Percentiles rank a stretch among this genome's conserved stretches.
phyloP scores from a whole-genome alignment of 2,888 invertebrate genomes.

The Latrodectus elegans region DNA sequence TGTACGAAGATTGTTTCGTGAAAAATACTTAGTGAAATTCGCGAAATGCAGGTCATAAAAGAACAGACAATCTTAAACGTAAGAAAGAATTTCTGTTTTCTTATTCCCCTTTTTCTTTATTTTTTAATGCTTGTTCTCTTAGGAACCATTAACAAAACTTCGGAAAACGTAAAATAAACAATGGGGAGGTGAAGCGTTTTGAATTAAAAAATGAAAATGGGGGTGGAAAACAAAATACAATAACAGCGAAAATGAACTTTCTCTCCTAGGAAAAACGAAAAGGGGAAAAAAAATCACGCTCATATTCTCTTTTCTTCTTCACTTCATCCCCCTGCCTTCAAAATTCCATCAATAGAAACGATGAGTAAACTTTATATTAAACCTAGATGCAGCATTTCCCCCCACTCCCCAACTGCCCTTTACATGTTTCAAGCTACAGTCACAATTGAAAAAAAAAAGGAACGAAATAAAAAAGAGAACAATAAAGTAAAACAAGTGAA shows the following conservation, averaged over 20 bases:
- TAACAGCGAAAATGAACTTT: slow-evolving; percentile 63
- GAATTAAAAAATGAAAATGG: slow-evolving; percentile 20
- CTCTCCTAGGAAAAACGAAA: slow-evolving; percentile 6
- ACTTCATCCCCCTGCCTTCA: background rate
- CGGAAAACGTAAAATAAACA: slow-evolving; percentile 36
- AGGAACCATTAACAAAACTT: slow-evolving; percentile 60
- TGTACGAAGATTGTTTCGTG: slow-evolving; percentile 9
- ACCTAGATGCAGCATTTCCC: slow-evolving; percentile 29
- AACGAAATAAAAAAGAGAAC: slow-evolving; percentile 45
- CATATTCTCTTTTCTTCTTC: slow-evolving; percentile 10
- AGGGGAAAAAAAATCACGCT: slow-evolving; percentile 26
- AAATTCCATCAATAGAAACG: slow-evolving; percentile 66
- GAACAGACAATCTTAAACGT: slow-evolving; percentile 8
- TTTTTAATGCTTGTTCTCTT: background rate
- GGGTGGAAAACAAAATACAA: slow-evolving; percentile 43
- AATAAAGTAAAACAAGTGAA: slow-evolving; percentile 25
- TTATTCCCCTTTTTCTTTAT: background rate
- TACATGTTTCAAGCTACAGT: slow-evolving; percentile 9
- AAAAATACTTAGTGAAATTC: slow-evolving; percentile 4
- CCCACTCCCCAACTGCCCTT: slow-evolving; percentile 4
- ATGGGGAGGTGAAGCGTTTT: slow-evolving; percentile 10
- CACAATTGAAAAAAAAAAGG: slow-evolving; percentile 30
- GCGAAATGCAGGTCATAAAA: slow-evolving; percentile 3
- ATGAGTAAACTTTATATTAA: slow-evolving; percentile 65
- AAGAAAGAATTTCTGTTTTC: slow-evolving; percentile 18